Conservation (phyloP, 1,140 invertebrate genomes). For the Ceratina japonica region DNA sequence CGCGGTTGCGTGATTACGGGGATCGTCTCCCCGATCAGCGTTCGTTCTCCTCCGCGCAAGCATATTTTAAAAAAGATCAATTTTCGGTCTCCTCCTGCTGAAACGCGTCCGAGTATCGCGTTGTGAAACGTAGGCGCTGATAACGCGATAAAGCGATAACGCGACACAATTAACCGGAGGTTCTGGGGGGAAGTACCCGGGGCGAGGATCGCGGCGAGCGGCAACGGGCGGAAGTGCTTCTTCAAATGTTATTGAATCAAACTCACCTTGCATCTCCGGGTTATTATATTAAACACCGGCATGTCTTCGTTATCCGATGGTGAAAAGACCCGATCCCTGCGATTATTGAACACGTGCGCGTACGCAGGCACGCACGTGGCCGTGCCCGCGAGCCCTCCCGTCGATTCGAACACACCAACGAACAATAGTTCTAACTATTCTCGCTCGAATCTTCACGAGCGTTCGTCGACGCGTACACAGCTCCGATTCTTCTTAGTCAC, state of each 20-base stretch:
- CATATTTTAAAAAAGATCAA: too few relatives aligned
- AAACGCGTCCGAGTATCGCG: too few relatives aligned
- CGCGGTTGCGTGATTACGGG: background rate
- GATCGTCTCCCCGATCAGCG: background rate
- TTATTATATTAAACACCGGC: constrained; percentile 81
- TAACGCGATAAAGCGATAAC: constrained; percentile 1
- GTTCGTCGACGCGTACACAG: too few relatives aligned
- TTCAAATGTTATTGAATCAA: background rate
- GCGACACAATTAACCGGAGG: background rate
- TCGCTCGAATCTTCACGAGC: too few relatives aligned
- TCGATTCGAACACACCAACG: too few relatives aligned
- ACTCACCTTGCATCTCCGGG: constrained; percentile 80
- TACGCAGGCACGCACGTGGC: background rate
- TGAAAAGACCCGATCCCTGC: background rate
- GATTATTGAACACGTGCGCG: background rate
- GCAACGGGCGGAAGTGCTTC: background rate
- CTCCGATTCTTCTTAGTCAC: too few relatives aligned
- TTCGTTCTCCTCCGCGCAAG: too few relatives aligned
- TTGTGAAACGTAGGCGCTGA: background rate
- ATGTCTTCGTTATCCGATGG: constrained; percentile 63
- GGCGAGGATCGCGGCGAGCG: background rate
- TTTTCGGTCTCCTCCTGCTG: too few relatives aligned
- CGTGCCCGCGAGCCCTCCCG: too few relatives aligned
- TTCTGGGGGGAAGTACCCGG: background rate
- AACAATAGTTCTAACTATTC: too few relatives aligned